phyloP scores from a whole-genome alignment of 2,888 invertebrate genomes.

The Mesorhabditis belari region DNA sequence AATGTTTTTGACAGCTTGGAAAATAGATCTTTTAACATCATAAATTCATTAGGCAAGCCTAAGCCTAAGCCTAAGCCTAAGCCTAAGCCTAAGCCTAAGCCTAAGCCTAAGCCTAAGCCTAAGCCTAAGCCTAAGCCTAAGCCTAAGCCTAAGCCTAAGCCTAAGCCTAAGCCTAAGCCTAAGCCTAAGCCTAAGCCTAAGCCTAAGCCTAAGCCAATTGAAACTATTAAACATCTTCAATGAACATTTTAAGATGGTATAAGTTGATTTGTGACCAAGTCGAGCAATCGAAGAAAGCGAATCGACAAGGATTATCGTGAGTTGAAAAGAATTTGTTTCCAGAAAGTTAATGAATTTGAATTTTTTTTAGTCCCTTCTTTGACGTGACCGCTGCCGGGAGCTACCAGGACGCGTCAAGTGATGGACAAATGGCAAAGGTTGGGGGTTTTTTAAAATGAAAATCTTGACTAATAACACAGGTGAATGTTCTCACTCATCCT shows the following conservation, averaged over 20 bases:
- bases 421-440: slow-evolving; percentile 30
- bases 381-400: not conserved
- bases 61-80: too few species aligned
- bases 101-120: too few species aligned
- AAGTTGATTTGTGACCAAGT: slow-evolving; percentile 43
- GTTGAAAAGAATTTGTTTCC: slow-evolving; percentile 5
- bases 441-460: not conserved
- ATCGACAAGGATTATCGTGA: slow-evolving; percentile 15
- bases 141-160: too few species aligned
- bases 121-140: too few species aligned
- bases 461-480: slow-evolving; percentile 5
- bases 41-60: too few species aligned
- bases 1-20: too few species aligned
- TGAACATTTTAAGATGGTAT: slow-evolving; percentile 35
- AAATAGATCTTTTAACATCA: too few species aligned
- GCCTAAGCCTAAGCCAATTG: too few species aligned
- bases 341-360: not conserved
- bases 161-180: too few species aligned
- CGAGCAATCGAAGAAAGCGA: slow-evolving; percentile 28
- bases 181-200: too few species aligned
- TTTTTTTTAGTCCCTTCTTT: not conserved
- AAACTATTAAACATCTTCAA: too few species aligned
- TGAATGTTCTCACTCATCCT: slow-evolving; percentile 50
- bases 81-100: too few species aligned
- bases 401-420: slow-evolving; percentile 1